phyloP scores from a whole-genome alignment of 2,113 vertebrate genomes.

The Semicossyphus pulcher region DNA sequence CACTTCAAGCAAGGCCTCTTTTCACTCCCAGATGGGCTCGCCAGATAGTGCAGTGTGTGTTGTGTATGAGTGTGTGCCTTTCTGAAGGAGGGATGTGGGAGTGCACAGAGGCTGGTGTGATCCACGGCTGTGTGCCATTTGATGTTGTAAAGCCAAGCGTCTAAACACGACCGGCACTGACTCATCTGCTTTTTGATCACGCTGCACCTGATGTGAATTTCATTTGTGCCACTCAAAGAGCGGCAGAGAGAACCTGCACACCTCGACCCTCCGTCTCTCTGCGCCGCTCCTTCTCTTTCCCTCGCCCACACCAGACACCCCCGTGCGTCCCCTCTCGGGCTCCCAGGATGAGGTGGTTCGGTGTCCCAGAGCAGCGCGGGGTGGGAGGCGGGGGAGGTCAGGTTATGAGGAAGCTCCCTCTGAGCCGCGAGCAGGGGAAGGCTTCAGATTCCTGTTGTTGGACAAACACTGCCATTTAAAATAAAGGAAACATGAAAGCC shows the following conservation, averaged over 20 bases:
- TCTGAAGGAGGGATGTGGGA: constrained; percentile 23
- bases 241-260: neutral
- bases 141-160: constrained; percentile 61
- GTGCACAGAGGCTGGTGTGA: constrained; percentile 26
- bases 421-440: constrained; percentile 42
- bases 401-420: constrained; percentile 28
- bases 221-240: constrained; percentile 38
- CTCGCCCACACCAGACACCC: constrained; percentile 24
- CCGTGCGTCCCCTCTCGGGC: neutral
- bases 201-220: constrained; percentile 57
- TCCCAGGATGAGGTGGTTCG: constrained; percentile 10
- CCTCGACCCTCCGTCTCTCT: constrained; percentile 6
- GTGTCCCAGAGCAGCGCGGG: constrained; percentile 24
- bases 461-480: constrained; percentile 76
- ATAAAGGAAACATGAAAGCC: constrained; percentile 80
- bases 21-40: constrained; percentile 68
- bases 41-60: constrained; percentile 41
- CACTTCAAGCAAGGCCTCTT: constrained; percentile 69
- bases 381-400: neutral
- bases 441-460: constrained; percentile 62
- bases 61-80: constrained; percentile 11
- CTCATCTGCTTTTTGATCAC: constrained; percentile 66
- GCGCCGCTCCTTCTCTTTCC: neutral
- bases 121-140: constrained; percentile 59
- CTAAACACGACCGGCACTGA: constrained; percentile 61